These are phyloP conservation scores for Lucifuga dentata DNA, from an alignment of 2,113 vertebrate genomes.

Conservation along the genomic window DNA sequence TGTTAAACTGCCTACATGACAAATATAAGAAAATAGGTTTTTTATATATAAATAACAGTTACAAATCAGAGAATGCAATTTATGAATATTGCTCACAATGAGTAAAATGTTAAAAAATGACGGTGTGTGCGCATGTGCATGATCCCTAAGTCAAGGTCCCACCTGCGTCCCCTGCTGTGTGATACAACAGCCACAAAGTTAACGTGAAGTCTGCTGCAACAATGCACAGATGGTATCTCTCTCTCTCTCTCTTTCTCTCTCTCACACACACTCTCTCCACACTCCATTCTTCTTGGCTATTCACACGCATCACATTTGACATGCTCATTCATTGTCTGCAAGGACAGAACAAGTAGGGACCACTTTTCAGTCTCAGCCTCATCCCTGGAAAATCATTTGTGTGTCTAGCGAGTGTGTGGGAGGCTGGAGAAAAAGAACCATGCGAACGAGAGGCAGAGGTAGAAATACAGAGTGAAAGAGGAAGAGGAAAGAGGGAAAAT, in stretches of 20 bases:
- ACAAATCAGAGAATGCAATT: too few relatives aligned
- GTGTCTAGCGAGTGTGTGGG: conserved; percentile 34
- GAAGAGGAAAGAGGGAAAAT: conserved; percentile 13
- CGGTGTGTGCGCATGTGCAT: conserved; percentile 6
- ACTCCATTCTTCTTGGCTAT: conserved; percentile 44
- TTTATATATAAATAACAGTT: too few relatives aligned
- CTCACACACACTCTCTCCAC: conserved; percentile 9
- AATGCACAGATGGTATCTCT: conserved; percentile 74
- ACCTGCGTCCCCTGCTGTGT: conserved; percentile 59
- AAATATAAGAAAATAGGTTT: not conserved
- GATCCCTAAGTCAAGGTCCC: conserved; percentile 41
- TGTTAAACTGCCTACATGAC: conserved; percentile 11
- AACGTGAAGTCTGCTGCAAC: conserved; percentile 66
- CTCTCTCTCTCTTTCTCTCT: conserved; percentile 13
- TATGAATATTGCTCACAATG: conserved; percentile 13
- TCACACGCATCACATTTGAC: conserved; percentile 64
- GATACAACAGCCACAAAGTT: conserved; percentile 37
- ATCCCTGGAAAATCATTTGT: conserved; percentile 61
- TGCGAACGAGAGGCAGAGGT: conserved; percentile 13
- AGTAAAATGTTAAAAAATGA: too few relatives aligned
- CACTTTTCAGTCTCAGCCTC: conserved; percentile 58
- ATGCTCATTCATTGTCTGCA: conserved; percentile 49
- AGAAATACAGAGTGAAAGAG: conserved; percentile 18
- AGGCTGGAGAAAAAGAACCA: conserved; percentile 15
- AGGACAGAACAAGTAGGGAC: conserved; percentile 51